Evolutionary conservation across 2,113 vertebrate genomes (phyloP).

Genomic region (Xiphophorus couchianus): DNA sequence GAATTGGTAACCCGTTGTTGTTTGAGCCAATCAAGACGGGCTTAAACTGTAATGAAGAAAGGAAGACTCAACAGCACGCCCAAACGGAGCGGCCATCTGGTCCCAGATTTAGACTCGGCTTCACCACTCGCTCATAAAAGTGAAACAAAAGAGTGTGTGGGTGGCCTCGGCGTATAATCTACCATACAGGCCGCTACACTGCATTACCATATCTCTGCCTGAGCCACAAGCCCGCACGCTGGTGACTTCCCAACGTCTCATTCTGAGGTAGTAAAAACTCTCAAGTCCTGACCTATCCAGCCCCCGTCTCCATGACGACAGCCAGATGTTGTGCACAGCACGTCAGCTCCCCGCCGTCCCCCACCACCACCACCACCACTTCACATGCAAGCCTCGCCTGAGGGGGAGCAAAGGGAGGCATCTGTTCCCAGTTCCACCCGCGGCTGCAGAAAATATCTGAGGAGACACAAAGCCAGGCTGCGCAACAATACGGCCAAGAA

Average conservation of each 20-base stretch:
- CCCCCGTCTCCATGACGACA: slow-evolving; percentile 70
- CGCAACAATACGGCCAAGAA: slow-evolving; percentile 39
- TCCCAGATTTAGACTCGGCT: slow-evolving; percentile 21
- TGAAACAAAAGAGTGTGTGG: slow-evolving; percentile 44
- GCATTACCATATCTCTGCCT: slow-evolving; percentile 22
- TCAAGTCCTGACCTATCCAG: slow-evolving; percentile 26
- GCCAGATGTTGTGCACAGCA: slow-evolving; percentile 73
- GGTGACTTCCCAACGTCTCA: not conserved
- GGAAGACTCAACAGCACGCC: slow-evolving; percentile 6
- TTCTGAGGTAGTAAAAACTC: slow-evolving; percentile 52
- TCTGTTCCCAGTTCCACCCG: slow-evolving; percentile 67
- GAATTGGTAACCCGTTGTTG: not conserved
- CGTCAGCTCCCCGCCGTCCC: slow-evolving; percentile 14
- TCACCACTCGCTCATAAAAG: slow-evolving; percentile 33
- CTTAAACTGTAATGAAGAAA: not conserved
- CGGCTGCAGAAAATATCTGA: slow-evolving; percentile 75
- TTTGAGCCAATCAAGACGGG: not conserved
- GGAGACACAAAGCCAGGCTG: slow-evolving; percentile 41
- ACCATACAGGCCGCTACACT: slow-evolving; percentile 19
- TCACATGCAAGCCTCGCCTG: slow-evolving; percentile 34
- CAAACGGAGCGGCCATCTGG: slow-evolving; percentile 34
- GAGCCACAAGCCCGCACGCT: slow-evolving; percentile 7
- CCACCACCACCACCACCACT: slow-evolving; percentile 8
- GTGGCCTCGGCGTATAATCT: slow-evolving; percentile 46
- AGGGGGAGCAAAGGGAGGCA: slow-evolving; percentile 52